Evolutionary conservation across 2,888 invertebrate genomes (phyloP).

Genomic region (Eristalis tenax): DNA sequence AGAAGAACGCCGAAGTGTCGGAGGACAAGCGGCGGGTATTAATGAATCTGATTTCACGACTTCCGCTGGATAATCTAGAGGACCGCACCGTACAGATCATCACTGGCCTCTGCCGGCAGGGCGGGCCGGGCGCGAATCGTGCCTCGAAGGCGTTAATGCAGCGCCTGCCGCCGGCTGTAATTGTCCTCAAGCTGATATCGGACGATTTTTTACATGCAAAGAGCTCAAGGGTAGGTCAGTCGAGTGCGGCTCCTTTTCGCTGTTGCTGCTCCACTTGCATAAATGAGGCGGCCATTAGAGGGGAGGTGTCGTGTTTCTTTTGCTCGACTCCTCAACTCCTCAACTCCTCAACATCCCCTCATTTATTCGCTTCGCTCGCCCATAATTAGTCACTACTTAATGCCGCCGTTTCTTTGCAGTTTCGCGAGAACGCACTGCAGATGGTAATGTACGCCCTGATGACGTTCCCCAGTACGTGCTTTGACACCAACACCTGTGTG

Average conservation of each 20-base stretch:
- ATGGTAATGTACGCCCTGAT: slow-evolving; percentile 89
- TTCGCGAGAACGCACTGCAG: slow-evolving; percentile 89
- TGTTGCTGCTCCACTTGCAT: slow-evolving; percentile 70
- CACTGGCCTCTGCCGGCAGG: slow-evolving; percentile 80
- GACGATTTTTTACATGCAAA: slow-evolving; percentile 81
- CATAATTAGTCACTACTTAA: slow-evolving; percentile 42
- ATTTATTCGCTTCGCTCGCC: neutral
- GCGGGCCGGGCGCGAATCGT: slow-evolving; percentile 80
- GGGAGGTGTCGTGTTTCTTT: slow-evolving; percentile 11
- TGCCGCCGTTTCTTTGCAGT: slow-evolving; percentile 77
- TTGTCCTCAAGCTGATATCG: slow-evolving; percentile 80
- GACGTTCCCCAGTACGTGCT: slow-evolving; percentile 90
- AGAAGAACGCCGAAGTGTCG: slow-evolving; percentile 82
- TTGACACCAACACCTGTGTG: slow-evolving; percentile 83
- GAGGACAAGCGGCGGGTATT: slow-evolving; percentile 80
- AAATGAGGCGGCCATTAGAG: slow-evolving; percentile 17
- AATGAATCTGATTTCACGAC: slow-evolving; percentile 79
- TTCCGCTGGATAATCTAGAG: slow-evolving; percentile 81
- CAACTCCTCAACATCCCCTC: slow-evolving; percentile 20
- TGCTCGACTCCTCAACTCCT: no score
- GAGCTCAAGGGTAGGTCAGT: slow-evolving; percentile 79
- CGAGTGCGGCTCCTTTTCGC: slow-evolving; percentile 32
- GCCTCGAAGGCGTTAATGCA: slow-evolving; percentile 81
- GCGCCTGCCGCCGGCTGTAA: slow-evolving; percentile 80
- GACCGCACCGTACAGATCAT: slow-evolving; percentile 80